phyloP scores from a whole-genome alignment of 2,888 invertebrate genomes.

The Sinohyriopsis cumingii region DNA sequence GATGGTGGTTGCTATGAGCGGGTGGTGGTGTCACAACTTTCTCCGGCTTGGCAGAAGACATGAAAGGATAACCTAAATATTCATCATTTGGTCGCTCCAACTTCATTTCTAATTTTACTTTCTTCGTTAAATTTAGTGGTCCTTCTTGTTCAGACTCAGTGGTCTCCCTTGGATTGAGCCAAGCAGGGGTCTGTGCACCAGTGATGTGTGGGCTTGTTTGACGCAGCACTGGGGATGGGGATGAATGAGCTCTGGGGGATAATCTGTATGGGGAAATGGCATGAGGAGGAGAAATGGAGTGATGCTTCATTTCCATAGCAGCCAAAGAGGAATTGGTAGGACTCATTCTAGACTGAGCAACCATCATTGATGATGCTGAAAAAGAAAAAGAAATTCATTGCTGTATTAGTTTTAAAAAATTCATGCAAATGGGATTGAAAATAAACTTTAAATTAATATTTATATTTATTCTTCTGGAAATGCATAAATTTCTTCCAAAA shows the following conservation, averaged over 20 bases:
- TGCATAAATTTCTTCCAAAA: too few relatives aligned
- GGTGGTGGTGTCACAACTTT: constrained; percentile 57
- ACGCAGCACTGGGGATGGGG: constrained; percentile 32
- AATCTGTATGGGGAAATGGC: constrained; percentile 48
- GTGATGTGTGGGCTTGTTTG: constrained; percentile 36
- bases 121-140: constrained; percentile 91
- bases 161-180: constrained; percentile 23
- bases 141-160: constrained; percentile 76
- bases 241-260: constrained; percentile 38
- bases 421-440: too few relatives aligned
- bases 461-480: too few relatives aligned
- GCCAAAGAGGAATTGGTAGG: constrained; percentile 37
- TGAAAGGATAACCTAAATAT: background rate
- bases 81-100: constrained; percentile 21
- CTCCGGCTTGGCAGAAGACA: constrained; percentile 14
- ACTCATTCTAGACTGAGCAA: constrained; percentile 29
- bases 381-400: constrained; percentile 16
- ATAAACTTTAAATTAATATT: too few relatives aligned
- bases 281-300: constrained; percentile 45
- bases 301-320: constrained; percentile 43
- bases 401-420: too few relatives aligned
- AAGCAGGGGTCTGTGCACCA: constrained; percentile 27
- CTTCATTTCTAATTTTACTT: constrained; percentile 74
- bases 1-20: constrained; percentile 59
- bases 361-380: constrained; percentile 43